Percentiles rank a stretch among this genome's conserved stretches.
phyloP scores from a whole-genome alignment of 2,888 invertebrate genomes.

The Nemurella pictetii region DNA sequence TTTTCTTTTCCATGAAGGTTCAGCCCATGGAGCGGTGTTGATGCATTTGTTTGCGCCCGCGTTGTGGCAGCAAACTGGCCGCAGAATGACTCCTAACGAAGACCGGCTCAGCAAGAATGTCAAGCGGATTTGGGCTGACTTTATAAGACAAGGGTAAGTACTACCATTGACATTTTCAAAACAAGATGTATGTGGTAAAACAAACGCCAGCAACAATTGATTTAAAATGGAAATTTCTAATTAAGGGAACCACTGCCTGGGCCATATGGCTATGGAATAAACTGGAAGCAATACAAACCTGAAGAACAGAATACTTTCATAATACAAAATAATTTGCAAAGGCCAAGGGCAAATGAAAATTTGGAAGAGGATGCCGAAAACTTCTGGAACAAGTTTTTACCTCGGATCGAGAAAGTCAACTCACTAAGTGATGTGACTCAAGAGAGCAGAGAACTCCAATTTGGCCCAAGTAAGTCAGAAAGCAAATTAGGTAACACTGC shows the following conservation, averaged over 20 bases:
- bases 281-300: conserved; percentile 63
- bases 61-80: conserved; percentile 66
- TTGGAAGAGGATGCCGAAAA: conserved; percentile 43
- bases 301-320: conserved; percentile 43
- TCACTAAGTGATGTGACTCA: conserved; percentile 40
- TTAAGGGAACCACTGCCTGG: conserved; percentile 61
- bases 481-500: neutral
- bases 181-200: no score
- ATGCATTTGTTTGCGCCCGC: conserved; percentile 63
- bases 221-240: neutral
- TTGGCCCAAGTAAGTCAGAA: conserved; percentile 47
- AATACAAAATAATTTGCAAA: conserved; percentile 38
- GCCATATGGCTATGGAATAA: conserved; percentile 50
- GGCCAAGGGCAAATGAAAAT: neutral
- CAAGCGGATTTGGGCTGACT: conserved; percentile 57
- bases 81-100: conserved; percentile 63
- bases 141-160: conserved; percentile 54
- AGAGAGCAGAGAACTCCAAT: conserved; percentile 43
- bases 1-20: no score
- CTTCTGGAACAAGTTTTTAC: conserved; percentile 55
- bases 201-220: neutral
- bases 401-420: conserved; percentile 49
- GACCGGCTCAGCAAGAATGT: conserved; percentile 59
- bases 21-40: conserved; percentile 69
- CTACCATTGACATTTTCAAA: neutral